These are phyloP conservation scores for Hycleus phaleratus DNA, from an alignment of 1,140 invertebrate species.

Conservation along the genomic window DNA sequence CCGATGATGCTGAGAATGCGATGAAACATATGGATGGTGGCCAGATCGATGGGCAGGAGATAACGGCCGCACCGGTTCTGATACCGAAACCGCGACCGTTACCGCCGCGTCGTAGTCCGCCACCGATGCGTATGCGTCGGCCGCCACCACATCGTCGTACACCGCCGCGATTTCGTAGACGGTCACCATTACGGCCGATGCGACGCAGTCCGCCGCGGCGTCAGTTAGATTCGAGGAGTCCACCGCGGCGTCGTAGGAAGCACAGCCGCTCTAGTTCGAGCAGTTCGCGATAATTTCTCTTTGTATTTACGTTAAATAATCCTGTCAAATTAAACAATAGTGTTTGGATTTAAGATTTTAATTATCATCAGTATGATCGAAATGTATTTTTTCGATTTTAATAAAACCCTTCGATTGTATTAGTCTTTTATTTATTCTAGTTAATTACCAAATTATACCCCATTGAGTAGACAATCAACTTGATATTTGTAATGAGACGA, in stretches of 20 bases:
- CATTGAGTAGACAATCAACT: too few relatives aligned
- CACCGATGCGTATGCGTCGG: constrained; percentile 51
- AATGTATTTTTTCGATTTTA: too few relatives aligned
- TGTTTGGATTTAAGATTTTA: too few relatives aligned
- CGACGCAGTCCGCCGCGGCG: constrained; percentile 49
- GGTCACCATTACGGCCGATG: constrained; percentile 50
- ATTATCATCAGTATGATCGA: too few relatives aligned
- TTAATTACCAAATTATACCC: too few relatives aligned
- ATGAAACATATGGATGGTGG: constrained; percentile 99
- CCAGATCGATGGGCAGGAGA: constrained; percentile 87
- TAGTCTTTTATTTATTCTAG: too few relatives aligned
- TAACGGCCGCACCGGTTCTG: constrained; percentile 85
- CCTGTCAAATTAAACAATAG: neutral
- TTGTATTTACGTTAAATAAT: neutral
- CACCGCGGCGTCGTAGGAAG: constrained; percentile 58
- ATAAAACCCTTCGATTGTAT: too few relatives aligned
- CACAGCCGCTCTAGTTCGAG: constrained; percentile 74
- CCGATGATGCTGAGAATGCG: constrained; percentile 95
- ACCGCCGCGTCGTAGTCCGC: constrained; percentile 56
- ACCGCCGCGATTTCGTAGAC: constrained; percentile 49
- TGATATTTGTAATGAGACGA: too few relatives aligned
- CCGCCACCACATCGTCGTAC: constrained; percentile 47
- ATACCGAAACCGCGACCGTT: constrained; percentile 62
- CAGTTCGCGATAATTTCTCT: constrained; percentile 59
- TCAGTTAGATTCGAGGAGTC: constrained; percentile 52